Conservation (phyloP, 2,113 vertebrate species). For the Diphyllodes magnificus region DNA sequence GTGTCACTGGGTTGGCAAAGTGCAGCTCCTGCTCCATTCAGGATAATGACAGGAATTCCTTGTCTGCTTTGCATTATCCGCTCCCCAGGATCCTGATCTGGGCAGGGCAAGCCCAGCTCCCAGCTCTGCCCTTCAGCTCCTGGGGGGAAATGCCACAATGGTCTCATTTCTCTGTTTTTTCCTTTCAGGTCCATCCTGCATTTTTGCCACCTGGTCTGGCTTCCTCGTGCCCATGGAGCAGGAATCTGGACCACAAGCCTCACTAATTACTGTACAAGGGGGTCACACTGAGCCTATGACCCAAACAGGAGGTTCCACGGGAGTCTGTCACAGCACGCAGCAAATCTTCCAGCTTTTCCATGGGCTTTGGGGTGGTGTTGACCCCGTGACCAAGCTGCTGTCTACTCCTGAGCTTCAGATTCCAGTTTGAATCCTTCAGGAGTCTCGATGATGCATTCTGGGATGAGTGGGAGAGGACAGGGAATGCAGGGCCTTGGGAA, state of each 20-base stretch:
- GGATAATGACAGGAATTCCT: neutral
- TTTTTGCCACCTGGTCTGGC: neutral
- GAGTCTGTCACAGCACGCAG: neutral
- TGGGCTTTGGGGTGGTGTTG: neutral
- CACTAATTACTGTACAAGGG: neutral
- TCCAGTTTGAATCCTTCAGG: neutral
- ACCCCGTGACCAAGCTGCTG: neutral
- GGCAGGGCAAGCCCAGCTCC: neutral
- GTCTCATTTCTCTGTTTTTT: accelerated
- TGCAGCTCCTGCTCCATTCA: neutral
- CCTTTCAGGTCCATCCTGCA: neutral
- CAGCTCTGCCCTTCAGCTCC: neutral
- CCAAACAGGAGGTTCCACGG: neutral
- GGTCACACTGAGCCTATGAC: neutral
- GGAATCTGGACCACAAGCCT: neutral
- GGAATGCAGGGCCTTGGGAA: neutral
- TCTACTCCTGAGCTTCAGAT: neutral
- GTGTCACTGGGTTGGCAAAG: constrained; percentile 9
- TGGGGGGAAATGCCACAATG: neutral
- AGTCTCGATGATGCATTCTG: neutral
- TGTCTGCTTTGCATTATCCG: neutral
- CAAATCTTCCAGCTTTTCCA: neutral
- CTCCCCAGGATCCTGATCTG: neutral
- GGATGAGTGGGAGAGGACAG: neutral
- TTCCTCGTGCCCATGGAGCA: neutral